Conservation (phyloP, 53 echinoderm and acorn worm species). For the Antedon mediterranea region DNA sequence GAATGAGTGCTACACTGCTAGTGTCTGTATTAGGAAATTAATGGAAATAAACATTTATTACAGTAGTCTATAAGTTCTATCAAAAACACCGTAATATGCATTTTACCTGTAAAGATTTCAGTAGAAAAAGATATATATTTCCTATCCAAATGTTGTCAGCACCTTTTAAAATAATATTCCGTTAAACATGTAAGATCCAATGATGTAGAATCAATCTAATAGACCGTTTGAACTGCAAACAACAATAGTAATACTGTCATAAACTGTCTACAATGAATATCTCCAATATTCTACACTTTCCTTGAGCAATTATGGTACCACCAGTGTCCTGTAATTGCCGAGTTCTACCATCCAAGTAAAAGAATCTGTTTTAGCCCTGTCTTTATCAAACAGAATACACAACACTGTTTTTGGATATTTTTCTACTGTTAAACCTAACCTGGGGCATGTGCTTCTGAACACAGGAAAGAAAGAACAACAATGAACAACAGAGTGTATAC, state of each 20-base stretch:
- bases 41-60: not conserved
- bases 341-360: not conserved
- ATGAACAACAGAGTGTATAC: not conserved
- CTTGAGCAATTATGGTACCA: not conserved
- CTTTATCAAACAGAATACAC: not conserved
- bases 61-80: not conserved
- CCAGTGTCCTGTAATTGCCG: not conserved
- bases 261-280: not conserved
- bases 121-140: not conserved
- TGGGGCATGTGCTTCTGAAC: not conserved
- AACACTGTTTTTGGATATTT: not conserved
- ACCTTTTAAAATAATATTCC: not conserved
- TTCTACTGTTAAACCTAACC: not conserved
- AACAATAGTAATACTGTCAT: not conserved
- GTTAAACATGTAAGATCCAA: not conserved
- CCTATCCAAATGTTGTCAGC: not conserved
- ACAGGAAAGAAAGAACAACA: not conserved
- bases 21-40: no score
- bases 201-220: not conserved
- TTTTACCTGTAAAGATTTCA: not conserved
- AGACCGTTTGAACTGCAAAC: not conserved
- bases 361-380: not conserved
- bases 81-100: not conserved
- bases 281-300: not conserved
- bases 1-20: no score